These are phyloP conservation scores for Sinhomidia bicolor DNA, from an alignment of 2,888 invertebrate genomes.

Conservation along the genomic window DNA sequence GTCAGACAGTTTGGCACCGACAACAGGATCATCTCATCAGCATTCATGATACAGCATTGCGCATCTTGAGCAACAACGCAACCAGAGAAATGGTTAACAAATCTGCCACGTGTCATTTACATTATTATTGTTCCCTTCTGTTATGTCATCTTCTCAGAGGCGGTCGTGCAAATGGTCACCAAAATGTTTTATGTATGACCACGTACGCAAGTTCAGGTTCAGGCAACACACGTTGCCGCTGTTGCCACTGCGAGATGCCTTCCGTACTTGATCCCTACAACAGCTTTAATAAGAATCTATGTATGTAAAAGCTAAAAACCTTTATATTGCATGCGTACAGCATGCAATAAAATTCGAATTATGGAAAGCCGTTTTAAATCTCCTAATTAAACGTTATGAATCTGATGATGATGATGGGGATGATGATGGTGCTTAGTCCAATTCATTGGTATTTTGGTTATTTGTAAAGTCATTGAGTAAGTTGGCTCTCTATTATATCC, in stretches of 20 bases:
- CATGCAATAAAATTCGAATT: no score
- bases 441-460: background rate
- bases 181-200: background rate
- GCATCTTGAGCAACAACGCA: background rate
- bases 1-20: conserved; percentile 69
- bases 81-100: background rate
- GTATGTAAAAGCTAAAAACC: no score
- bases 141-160: conserved; percentile 2
- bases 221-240: background rate
- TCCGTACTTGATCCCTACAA: no score
- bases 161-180: background rate
- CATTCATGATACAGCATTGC: background rate
- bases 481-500: no score
- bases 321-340: no score
- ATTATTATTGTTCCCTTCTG: background rate
- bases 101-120: conserved; percentile 17
- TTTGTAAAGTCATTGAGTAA: background rate
- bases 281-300: no score
- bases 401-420: no score
- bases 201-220: conserved; percentile 22
- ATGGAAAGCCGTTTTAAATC: no score
- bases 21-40: conserved; percentile 3
- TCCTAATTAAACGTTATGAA: no score
- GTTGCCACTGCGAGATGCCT: background rate
- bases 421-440: no score